phyloP scores from a whole-genome alignment of 1,140 invertebrate species.

The Piezodorus guildinii region DNA sequence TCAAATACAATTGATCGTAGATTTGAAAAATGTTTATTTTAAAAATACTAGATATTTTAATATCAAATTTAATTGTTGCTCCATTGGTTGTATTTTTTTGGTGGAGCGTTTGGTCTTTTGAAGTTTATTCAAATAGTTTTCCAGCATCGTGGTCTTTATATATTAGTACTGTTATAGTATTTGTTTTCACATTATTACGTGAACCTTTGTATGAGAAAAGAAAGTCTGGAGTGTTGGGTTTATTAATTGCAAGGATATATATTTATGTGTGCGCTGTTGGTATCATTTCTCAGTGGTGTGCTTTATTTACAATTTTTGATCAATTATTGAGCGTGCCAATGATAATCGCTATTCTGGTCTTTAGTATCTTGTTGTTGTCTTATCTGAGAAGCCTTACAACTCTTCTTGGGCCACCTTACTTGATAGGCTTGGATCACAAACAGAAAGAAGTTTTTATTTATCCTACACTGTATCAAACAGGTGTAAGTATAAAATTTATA shows the following conservation, averaged over 20 bases:
- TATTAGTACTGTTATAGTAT: neutral
- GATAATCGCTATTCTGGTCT: no score
- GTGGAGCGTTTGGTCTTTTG: neutral
- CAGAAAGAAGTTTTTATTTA: no score
- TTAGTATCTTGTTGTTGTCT: no score
- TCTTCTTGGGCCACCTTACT: no score
- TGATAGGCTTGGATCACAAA: no score
- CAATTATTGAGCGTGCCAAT: no score
- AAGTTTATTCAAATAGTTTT: neutral
- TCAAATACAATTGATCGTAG: no score
- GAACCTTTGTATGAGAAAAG: neutral
- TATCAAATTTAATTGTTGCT: neutral
- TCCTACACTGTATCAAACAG: no score
- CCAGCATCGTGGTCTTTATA: neutral
- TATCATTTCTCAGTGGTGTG: neutral
- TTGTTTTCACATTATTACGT: neutral
- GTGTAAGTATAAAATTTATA: no score
- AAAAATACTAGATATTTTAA: neutral
- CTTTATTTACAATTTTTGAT: no score
- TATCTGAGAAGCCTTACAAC: no score
- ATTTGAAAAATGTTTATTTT: neutral
- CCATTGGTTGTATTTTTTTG: neutral
- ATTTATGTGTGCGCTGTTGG: neutral
- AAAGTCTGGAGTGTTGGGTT: neutral
- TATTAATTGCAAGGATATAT: neutral